Evolutionary conservation across 2,797 vertebrate species (phyloP), one percentile per base, ranked within the genome.

Genomic region (Ataeniobius toweri): DNA sequence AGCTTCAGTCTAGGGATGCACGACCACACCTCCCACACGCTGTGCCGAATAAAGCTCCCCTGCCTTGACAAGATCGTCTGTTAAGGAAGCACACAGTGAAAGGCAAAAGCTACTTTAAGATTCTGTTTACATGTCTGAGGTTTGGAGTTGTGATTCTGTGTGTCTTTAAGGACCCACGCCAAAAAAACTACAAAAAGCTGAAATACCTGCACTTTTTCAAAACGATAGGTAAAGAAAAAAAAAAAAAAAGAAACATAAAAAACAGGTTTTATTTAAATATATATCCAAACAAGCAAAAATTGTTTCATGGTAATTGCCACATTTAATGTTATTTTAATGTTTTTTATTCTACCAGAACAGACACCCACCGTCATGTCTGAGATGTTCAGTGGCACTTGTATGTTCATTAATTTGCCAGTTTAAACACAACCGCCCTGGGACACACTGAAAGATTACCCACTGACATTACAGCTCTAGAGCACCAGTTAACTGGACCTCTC

Each of bases 81-180:
- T 58, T 65, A 46, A 63, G 46, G 28, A 59, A 36, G 20, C 7
- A 65, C 8, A 68, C n/a, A 28, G 26, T 36, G 13, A n/a, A 39
- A 31, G 70, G 41, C 16, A 18, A 9, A 68, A 44, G 67, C 63
- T n/a, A 10, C 46, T 69, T 46, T 26, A 69, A 16, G 67, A 69
- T 69, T 69, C 67, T 44, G 67, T 46, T 69, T 46, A 46, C 24
- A 69, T 46, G 41, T 69, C 46, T 69, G 67, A 69, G 44, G 59
- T 10, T 61, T 61, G 13, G 26, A 31, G 24, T 46, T 67, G 5
- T 67, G 63, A 67, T 69, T 69, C 41, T 69, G 67, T 26, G 55
- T 59, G n/a, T 14, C 67, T 46, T 7, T 69, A 46, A 46, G 26
- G 24, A 68, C 12, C 22, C 65, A 44, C 24, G 41, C 65, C 6